Evolutionary conservation across 53 echinoderm and acorn worm genomes (phyloP).

Genomic region (Luidia sarsii): DNA sequence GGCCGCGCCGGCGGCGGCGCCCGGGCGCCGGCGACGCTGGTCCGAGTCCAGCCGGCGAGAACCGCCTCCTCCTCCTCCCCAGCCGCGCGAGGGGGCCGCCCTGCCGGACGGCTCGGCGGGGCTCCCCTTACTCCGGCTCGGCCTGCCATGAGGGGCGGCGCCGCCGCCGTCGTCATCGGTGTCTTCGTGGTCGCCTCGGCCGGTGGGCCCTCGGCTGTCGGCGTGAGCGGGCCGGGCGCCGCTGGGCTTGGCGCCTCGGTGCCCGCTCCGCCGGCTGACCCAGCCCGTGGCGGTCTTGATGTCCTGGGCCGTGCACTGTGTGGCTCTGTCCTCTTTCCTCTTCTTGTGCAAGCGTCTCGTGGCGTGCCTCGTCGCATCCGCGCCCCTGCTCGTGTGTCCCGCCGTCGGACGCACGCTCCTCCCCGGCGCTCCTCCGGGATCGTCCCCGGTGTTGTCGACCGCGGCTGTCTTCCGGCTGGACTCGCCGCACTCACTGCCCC

Average conservation of each 20-base stretch:
- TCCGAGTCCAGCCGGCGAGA: background rate
- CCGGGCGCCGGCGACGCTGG: background rate
- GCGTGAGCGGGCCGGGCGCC: no score
- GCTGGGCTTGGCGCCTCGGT: conserved; percentile 36
- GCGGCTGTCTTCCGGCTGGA: background rate
- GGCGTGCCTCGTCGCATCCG: background rate
- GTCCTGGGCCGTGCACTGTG: conserved; percentile 91
- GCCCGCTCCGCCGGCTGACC: conserved; percentile 72
- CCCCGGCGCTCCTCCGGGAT: no score
- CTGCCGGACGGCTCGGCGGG: no score
- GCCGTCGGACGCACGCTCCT: background rate
- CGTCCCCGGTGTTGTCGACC: no score
- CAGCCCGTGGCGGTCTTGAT: conserved; percentile 91
- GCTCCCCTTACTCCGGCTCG: no score
- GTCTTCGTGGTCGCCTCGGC: conserved; percentile 54
- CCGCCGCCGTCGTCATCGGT: conserved; percentile 51
- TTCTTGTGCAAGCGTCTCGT: conserved; percentile 20
- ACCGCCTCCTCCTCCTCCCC: conserved; percentile 11
- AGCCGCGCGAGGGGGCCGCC: conserved; percentile 44
- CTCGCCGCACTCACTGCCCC: background rate
- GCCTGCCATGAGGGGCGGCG: no score
- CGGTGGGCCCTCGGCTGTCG: conserved; percentile 8
- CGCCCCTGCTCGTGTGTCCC: background rate
- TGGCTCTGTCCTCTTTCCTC: conserved; percentile 63
- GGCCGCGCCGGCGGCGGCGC: background rate